A percentile compares a stretch with the other conserved stretches of the same genome.
These are phyloP conservation scores for Babylonia areolata DNA, from an alignment of 1,140 invertebrate species.

Conservation along the genomic window DNA sequence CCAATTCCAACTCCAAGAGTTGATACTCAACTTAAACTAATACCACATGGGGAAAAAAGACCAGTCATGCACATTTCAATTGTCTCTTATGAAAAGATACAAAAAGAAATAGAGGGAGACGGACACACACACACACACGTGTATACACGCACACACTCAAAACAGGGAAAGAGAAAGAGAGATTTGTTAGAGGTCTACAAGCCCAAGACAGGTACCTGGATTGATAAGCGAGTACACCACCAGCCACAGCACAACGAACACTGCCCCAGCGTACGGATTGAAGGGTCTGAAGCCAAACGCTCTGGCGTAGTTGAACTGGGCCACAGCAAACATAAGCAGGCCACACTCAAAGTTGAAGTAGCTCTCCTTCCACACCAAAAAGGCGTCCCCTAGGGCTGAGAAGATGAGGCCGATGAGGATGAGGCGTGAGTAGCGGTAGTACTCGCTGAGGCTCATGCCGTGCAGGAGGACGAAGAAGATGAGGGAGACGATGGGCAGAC, in stretches of 20 bases:
- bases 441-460: slow-evolving; percentile 84
- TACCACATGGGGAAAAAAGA: no score
- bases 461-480: slow-evolving; percentile 89
- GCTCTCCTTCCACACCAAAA: slow-evolving; percentile 83
- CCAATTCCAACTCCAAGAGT: no score
- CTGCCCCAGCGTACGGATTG: slow-evolving; percentile 80
- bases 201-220: no score
- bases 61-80: no score
- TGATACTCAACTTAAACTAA: no score
- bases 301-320: slow-evolving; percentile 85
- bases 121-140: no score
- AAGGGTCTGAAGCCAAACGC: slow-evolving; percentile 89
- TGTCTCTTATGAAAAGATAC: no score
- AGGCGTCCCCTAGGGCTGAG: slow-evolving; percentile 89
- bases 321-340: slow-evolving; percentile 88
- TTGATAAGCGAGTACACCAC: slow-evolving; percentile 64
- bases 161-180: no score
- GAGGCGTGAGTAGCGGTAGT: slow-evolving; percentile 82
- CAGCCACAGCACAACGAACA: slow-evolving; percentile 61
- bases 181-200: no score
- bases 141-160: no score
- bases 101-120: no score
- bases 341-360: slow-evolving; percentile 84
- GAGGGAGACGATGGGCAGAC: slow-evolving; percentile 89
- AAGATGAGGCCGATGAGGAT: slow-evolving; percentile 88